phyloP scores from a whole-genome alignment of 2,888 invertebrate genomes.

The Myopa tessellatipennis region DNA sequence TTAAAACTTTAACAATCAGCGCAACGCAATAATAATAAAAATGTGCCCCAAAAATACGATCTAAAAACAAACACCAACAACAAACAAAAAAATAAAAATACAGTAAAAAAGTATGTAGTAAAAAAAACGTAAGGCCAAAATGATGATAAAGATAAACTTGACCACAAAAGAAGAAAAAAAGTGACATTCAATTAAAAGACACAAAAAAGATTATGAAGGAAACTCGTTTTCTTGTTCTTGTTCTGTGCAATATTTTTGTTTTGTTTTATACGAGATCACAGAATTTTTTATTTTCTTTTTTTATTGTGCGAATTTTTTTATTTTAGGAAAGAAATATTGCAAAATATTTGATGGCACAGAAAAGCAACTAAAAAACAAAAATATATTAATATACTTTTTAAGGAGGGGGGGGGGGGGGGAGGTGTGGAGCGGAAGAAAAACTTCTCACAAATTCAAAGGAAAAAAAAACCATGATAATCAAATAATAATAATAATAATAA shows the following conservation, averaged over 20 bases:
- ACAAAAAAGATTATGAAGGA: not conserved
- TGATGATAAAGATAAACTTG: conserved; percentile 2
- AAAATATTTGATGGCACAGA: too few relatives aligned
- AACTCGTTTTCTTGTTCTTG: not conserved
- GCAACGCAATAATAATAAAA: too few relatives aligned
- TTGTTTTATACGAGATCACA: not conserved
- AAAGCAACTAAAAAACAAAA: too few relatives aligned
- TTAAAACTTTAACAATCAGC: too few relatives aligned
- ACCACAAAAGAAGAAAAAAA: conserved; percentile 8
- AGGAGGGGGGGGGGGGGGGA: too few relatives aligned
- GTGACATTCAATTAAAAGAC: not conserved
- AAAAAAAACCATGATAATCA: too few relatives aligned
- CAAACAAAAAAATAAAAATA: not conserved
- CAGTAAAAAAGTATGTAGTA: not conserved
- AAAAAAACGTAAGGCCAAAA: not conserved
- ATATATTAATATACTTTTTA: too few relatives aligned
- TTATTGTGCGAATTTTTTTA: not conserved
- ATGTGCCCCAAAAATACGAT: too few relatives aligned
- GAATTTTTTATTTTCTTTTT: not conserved
- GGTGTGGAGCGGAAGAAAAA: too few relatives aligned
- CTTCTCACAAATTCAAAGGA: too few relatives aligned
- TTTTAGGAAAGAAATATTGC: too few relatives aligned
- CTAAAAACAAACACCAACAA: not conserved
- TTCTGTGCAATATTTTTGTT: not conserved
- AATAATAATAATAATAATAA: too few relatives aligned